Conservation (phyloP, 2,797 vertebrate species). For the Artibeus lituratus region DNA sequence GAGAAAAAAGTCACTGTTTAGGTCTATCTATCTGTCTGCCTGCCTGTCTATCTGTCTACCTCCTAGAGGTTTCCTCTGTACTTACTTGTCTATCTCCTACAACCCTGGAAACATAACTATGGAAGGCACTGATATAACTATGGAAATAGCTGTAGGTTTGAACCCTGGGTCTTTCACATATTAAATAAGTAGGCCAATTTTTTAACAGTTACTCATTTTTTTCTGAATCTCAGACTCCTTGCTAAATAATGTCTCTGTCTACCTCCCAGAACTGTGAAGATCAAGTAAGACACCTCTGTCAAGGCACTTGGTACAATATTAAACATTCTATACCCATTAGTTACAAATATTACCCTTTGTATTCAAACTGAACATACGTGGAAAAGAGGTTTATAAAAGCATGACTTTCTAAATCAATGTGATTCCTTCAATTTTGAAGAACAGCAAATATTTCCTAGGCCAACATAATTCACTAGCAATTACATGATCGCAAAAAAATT, state of each 20-base stretch:
- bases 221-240: neutral
- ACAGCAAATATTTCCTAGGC: neutral
- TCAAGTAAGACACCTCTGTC: neutral
- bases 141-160: neutral
- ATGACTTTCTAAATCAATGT: slow-evolving; percentile 9
- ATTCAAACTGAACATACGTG: neutral
- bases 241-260: neutral
- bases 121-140: too few species aligned
- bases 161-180: neutral
- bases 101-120: neutral
- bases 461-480: slow-evolving; percentile 8
- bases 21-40: too few species aligned
- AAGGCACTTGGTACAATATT: neutral
- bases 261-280: neutral
- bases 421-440: slow-evolving; percentile 38
- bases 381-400: neutral
- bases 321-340: neutral
- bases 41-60: neutral
- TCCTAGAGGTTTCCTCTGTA: too few species aligned
- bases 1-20: neutral
- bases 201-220: neutral
- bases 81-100: neutral
- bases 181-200: neutral
- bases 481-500: neutral
- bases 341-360: neutral